Base-by-base conservation (phyloP, 2,797 vertebrate species). In the Erithacus rubecula region DNA sequence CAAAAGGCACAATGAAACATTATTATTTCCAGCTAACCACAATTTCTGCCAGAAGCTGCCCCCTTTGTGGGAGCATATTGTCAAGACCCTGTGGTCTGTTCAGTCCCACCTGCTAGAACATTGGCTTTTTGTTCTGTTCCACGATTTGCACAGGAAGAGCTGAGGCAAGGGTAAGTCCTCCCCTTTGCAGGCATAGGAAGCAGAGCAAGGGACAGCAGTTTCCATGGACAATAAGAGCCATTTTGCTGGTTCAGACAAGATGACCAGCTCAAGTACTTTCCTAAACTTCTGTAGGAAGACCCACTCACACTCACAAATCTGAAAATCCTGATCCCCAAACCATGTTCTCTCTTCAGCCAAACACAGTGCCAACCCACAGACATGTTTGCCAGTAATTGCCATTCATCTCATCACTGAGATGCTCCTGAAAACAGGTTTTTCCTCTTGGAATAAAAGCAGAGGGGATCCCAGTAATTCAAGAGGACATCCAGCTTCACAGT, bases 101-200 rank as follows among this genome's bases (percentile, higher is more conserved):
- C 53, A 86, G 58, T 11, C 41, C 36, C 32, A 34, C 13, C 18
- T 70, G 22, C 21, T 17, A 13, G 16, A 9, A 78, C 58, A 87
- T 2, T 30, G 12, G 5, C 20, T 15, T 51, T 83, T 59, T 63
- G 1, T 43, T 69, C 60, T 8, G 4, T 58, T 91, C 47, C 47
- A 59, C 11, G 0, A 21, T 36, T 80, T 67, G 23, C 12, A 30
- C 17, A 70, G 21, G 36, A 89, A 13, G 21, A 81, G n/a, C 51
- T 62, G 46, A 75, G 13, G 19, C 32, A 81, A 68, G 15, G 16
- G 4, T 53, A 78, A 78, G 16, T 34, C 43, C 32, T 46, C 30
- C 15, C 5, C 21, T 71, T 64, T 1, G 0, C 4, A 62, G 36
- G 15, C 24, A 65, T 0, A 0, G 46, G 22, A 76, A 72, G 29